Evolutionary conservation across 2,797 vertebrate genomes (phyloP).

Genomic region (Leucoraja ocellata): DNA sequence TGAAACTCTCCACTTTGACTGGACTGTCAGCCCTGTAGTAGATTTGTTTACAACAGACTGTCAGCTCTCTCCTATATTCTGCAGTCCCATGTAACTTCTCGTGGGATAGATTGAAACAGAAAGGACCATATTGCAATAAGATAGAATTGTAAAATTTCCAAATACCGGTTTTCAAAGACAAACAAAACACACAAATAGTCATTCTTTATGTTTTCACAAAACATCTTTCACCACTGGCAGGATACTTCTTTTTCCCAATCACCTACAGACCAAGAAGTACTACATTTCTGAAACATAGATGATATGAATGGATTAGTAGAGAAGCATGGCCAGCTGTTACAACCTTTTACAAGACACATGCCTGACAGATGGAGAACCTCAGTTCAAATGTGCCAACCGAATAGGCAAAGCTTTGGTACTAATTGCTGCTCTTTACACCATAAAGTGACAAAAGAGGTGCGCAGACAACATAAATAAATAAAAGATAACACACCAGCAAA

Average conservation of each 20-base stretch:
- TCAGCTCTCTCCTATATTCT: constrained; percentile 20
- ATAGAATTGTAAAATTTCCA: constrained; percentile 12
- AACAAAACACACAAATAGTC: not conserved
- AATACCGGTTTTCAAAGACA: constrained; percentile 6
- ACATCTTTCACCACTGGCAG: not conserved
- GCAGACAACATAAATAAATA: not conserved
- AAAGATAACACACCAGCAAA: not conserved
- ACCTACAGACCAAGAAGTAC: constrained; percentile 42
- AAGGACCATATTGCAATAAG: constrained; percentile 10
- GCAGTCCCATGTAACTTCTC: not conserved
- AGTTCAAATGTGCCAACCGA: constrained; percentile 58
- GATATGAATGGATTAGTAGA: constrained; percentile 54
- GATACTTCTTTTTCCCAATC: constrained; percentile 43
- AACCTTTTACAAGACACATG: constrained; percentile 56
- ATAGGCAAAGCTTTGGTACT: constrained; percentile 49
- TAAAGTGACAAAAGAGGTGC: constrained; percentile 27
- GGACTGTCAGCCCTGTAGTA: constrained; percentile 14
- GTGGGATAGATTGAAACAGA: constrained; percentile 14
- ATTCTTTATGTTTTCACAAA: not conserved
- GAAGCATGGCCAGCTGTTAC: constrained; percentile 51
- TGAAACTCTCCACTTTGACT: constrained; percentile 31
- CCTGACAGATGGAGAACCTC: constrained; percentile 66
- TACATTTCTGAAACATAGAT: constrained; percentile 48
- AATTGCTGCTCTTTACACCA: constrained; percentile 48
- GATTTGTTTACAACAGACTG: constrained; percentile 15